These are phyloP conservation scores for Cephus runcator DNA, from an alignment of 2,888 invertebrate species.

Conservation along the genomic window DNA sequence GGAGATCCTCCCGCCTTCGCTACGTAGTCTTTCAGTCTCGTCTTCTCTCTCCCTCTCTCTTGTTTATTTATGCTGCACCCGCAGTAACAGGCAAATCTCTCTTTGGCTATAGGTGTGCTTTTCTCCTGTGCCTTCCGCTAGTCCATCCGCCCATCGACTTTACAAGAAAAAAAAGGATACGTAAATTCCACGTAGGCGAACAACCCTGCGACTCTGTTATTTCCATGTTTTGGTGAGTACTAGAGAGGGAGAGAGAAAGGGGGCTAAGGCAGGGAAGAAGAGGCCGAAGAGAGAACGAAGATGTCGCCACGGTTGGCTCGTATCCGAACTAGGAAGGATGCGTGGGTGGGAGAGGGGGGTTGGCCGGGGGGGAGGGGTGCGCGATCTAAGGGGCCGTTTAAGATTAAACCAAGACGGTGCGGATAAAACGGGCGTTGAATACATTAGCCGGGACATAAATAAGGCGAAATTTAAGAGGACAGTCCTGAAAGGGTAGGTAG, in stretches of 20 bases:
- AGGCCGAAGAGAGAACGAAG: not conserved
- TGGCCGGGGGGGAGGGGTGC: not conserved
- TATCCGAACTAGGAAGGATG: not conserved
- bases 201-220: not conserved
- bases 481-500: slow-evolving; percentile 26
- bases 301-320: not conserved
- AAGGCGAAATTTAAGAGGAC: slow-evolving; percentile 64
- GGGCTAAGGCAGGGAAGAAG: not conserved
- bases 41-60: slow-evolving; percentile 13
- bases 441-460: slow-evolving; percentile 56
- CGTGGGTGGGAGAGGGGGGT: not conserved
- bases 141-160: not conserved
- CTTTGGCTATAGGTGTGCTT: slow-evolving; percentile 29
- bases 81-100: slow-evolving; percentile 43
- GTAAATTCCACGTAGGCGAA: not conserved
- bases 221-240: not conserved
- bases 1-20: not conserved
- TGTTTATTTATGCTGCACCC: slow-evolving; percentile 41
- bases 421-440: slow-evolving; percentile 56
- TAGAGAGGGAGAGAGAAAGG: too few species aligned
- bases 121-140: not conserved
- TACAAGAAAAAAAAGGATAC: not conserved
- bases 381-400: slow-evolving; percentile 33
- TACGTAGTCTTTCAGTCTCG: not conserved
- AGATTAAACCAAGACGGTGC: slow-evolving; percentile 49